phyloP scores from a whole-genome alignment of 2,888 invertebrate species.

The Cephus pulcher region DNA sequence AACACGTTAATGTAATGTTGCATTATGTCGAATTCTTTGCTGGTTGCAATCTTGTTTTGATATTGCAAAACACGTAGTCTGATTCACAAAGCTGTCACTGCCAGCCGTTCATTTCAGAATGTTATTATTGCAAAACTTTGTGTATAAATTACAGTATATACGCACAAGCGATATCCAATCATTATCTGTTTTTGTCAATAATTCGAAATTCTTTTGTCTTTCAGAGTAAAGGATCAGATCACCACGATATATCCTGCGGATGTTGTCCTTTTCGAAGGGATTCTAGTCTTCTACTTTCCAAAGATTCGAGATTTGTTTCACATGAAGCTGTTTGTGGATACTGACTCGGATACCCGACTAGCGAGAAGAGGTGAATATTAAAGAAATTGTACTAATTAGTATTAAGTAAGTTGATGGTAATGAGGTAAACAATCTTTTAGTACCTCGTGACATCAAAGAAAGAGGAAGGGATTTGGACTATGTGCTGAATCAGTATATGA shows the following conservation, averaged over 20 bases:
- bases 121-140: neutral
- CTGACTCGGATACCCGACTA: constrained; percentile 96
- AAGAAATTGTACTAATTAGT: neutral
- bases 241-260: constrained; percentile 94
- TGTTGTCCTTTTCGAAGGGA: constrained; percentile 97
- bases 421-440: constrained; percentile 68
- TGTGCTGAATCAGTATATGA: constrained; percentile 96
- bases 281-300: constrained; percentile 97
- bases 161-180: neutral
- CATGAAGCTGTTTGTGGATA: constrained; percentile 99
- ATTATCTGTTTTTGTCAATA: neutral
- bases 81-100: neutral
- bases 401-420: neutral
- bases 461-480: constrained; percentile 93
- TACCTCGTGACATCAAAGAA: constrained; percentile 95
- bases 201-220: constrained; percentile 2
- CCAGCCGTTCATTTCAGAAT: neutral
- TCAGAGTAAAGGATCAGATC: constrained; percentile 70
- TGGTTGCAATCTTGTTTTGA: constrained; percentile 4
- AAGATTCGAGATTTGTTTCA: constrained; percentile 95
- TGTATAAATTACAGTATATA: neutral
- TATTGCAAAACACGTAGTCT: neutral
- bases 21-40: neutral
- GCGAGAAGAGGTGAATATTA: constrained; percentile 86
- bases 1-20: neutral